Percentiles rank a stretch among this genome's conserved stretches.
Conservation (phyloP, 2,113 vertebrate species). For the Balaeniceps rex region DNA sequence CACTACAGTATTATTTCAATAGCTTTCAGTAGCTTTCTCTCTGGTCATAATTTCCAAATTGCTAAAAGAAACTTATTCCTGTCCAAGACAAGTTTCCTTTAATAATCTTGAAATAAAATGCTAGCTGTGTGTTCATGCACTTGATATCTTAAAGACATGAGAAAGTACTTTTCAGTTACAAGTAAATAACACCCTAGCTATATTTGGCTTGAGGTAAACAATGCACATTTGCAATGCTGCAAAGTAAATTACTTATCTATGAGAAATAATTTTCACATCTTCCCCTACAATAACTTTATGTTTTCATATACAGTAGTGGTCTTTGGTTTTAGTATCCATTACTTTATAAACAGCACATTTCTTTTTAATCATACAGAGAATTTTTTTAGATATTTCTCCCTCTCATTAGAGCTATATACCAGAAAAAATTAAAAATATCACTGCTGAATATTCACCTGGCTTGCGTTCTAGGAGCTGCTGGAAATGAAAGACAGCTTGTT, state of each 20-base stretch:
- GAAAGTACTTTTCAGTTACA: background rate
- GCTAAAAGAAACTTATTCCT: background rate
- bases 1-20: background rate
- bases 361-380: background rate
- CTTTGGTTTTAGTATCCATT: background rate
- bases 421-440: background rate
- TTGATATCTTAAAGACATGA: background rate
- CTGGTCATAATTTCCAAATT: background rate
- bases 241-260: background rate
- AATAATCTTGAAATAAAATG: background rate
- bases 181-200: background rate
- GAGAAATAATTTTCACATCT: background rate
- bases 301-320: background rate
- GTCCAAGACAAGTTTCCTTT: background rate
- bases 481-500: constrained; percentile 92
- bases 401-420: background rate
- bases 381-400: background rate
- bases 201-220: background rate
- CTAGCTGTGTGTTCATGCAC: background rate
- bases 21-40: background rate
- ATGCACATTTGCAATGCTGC: too few relatives aligned
- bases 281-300: background rate
- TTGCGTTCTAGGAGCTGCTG: constrained; percentile 92
- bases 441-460: constrained; percentile 76
- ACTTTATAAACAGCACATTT: background rate